Percentiles rank a stretch among this genome's conserved stretches.
phyloP scores from a whole-genome alignment of 2,888 invertebrate species.

The Dyspetes luteomarginatus region DNA sequence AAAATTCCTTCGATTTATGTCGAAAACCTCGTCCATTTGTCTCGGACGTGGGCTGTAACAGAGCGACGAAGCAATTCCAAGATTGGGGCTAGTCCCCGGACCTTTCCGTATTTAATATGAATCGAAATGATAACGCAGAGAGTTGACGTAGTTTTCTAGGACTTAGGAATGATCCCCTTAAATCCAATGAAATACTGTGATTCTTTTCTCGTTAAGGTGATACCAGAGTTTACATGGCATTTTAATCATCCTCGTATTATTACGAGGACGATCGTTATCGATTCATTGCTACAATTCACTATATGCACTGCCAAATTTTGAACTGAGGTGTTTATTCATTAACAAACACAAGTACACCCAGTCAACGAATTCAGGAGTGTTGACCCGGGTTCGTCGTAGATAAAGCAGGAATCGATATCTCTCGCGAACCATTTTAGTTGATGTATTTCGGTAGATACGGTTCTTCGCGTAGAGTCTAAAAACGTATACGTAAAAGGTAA shows the following conservation, averaged over 20 bases:
- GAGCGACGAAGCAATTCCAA: conserved; percentile 20
- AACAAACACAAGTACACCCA: neutral
- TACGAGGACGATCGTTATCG: neutral
- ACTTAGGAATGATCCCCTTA: conserved; percentile 11
- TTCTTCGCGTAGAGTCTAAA: neutral
- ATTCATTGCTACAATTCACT: conserved; percentile 15
- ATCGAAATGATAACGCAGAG: neutral
- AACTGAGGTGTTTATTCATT: neutral
- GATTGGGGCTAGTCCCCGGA: conserved; percentile 1
- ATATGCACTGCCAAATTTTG: conserved; percentile 2
- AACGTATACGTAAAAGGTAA: conserved; percentile 11
- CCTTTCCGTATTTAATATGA: conserved; percentile 18
- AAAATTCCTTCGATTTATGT: conserved; percentile 46
- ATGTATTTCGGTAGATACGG: conserved; percentile 4
- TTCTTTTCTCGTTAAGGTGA: neutral
- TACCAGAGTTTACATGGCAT: conserved; percentile 14
- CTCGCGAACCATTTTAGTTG: conserved; percentile 1
- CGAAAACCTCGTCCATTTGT: conserved; percentile 27
- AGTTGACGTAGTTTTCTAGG: neutral
- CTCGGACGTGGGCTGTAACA: conserved; percentile 4
- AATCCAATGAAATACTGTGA: neutral
- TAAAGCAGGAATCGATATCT: conserved; percentile 50
- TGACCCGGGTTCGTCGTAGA: conserved; percentile 3
- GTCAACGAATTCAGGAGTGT: neutral
- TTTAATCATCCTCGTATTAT: conserved; percentile 14